Conservation (phyloP, 2,797 vertebrate species). For the Stomatorhinus walkeri region DNA sequence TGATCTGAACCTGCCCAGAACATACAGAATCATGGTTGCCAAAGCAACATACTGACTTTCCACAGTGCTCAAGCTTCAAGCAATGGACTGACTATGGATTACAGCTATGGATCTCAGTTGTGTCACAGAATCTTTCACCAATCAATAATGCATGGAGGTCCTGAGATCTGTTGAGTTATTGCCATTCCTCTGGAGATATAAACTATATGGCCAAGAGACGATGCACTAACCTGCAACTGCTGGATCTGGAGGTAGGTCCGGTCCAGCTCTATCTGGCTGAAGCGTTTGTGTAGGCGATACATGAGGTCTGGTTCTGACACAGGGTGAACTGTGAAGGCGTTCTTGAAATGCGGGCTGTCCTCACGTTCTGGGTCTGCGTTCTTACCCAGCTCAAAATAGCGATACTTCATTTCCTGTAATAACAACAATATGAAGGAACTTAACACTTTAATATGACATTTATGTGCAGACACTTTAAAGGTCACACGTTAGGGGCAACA, state of each 20-base stretch:
- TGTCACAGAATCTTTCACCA: background rate
- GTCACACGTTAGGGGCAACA: background rate
- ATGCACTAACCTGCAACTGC: slow-evolving; percentile 76
- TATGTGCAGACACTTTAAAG: background rate
- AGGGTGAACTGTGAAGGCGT: slow-evolving; percentile 78
- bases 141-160: background rate
- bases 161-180: background rate
- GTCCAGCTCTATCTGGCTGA: slow-evolving; percentile 85
- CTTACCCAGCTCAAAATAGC: slow-evolving; percentile 83
- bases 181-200: background rate
- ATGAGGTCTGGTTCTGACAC: slow-evolving; percentile 80
- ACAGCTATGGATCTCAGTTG: background rate
- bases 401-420: slow-evolving; percentile 78
- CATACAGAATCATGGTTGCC: background rate
- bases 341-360: slow-evolving; percentile 70
- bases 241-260: slow-evolving; percentile 79
- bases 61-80: background rate
- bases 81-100: background rate
- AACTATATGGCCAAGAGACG: background rate
- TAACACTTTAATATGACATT: background rate
- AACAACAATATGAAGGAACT: slow-evolving; percentile 17
- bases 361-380: slow-evolving; percentile 84
- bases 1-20: slow-evolving; percentile 80
- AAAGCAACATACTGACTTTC: background rate
- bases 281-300: slow-evolving; percentile 87